Conservation (phyloP, 1,140 invertebrate species). For the Solenopsis invicta region DNA sequence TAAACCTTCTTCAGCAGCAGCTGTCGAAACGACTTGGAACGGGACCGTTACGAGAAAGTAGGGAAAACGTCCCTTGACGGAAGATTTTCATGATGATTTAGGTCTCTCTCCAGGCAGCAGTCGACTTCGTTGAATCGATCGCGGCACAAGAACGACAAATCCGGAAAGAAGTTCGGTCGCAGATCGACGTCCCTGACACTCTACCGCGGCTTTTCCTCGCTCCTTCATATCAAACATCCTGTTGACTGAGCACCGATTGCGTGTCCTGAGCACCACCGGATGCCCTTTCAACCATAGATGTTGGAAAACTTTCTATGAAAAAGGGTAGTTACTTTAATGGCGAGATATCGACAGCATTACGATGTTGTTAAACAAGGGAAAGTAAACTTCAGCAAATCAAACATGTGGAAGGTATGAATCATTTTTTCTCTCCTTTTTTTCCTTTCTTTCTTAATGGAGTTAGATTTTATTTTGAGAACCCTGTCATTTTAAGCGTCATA, state of each 20-base stretch:
- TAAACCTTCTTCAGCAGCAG: constrained; percentile 20
- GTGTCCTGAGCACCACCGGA: constrained; percentile 12
- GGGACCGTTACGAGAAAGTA: constrained; percentile 18
- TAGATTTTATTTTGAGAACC: neutral
- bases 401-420: neutral
- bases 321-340: neutral
- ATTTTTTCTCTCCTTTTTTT: neutral
- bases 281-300: constrained; percentile 34
- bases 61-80: constrained; percentile 4
- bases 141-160: constrained; percentile 61
- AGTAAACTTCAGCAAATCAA: neutral
- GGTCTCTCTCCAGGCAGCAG: constrained; percentile 60
- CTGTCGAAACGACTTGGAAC: constrained; percentile 5
- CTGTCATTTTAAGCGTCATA: neutral
- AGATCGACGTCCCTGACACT: constrained; percentile 60
- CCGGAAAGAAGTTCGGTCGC: constrained; percentile 58
- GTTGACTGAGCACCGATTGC: constrained; percentile 20
- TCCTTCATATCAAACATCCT: constrained; percentile 30
- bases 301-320: neutral
- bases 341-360: neutral
- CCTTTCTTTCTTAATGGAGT: neutral
- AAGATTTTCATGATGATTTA: constrained; percentile 72
- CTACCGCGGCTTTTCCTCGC: constrained; percentile 31
- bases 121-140: constrained; percentile 66
- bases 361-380: neutral